phyloP scores from a whole-genome alignment of 2,113 vertebrate species.

The Callionymus lyra region DNA sequence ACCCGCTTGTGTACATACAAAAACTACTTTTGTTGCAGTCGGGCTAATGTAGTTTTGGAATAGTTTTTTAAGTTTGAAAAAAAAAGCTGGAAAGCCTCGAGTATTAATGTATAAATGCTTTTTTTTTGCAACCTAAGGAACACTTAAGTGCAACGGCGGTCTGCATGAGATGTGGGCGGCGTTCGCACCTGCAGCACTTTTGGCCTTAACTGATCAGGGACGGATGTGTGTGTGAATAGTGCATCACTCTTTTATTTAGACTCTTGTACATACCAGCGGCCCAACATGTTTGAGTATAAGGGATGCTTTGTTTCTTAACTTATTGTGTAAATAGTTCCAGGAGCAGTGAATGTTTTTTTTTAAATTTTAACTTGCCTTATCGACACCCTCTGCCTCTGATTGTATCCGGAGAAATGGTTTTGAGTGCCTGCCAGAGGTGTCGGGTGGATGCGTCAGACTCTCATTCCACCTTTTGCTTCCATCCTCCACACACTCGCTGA shows the following conservation, averaged over 20 bases:
- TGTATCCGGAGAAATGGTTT: slow-evolving; percentile 24
- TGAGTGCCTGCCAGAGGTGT: neutral
- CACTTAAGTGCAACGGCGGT: slow-evolving; percentile 49
- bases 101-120: slow-evolving; percentile 31
- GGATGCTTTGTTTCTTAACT: slow-evolving; percentile 33
- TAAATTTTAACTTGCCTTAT: slow-evolving; percentile 60
- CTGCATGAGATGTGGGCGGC: slow-evolving; percentile 31
- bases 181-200: slow-evolving; percentile 45
- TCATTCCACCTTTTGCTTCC: slow-evolving; percentile 8
- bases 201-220: slow-evolving; percentile 74
- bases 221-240: slow-evolving; percentile 58
- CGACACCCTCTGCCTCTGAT: slow-evolving; percentile 49
- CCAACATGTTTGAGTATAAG: neutral
- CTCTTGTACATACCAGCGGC: slow-evolving; percentile 46
- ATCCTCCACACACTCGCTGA: slow-evolving; percentile 32
- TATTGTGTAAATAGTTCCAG: neutral
- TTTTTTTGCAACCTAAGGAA: slow-evolving; percentile 50
- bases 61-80: slow-evolving; percentile 42
- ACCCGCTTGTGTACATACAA: slow-evolving; percentile 34
- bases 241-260: slow-evolving; percentile 42
- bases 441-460: neutral
- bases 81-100: slow-evolving; percentile 33
- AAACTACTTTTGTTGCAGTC: slow-evolving; percentile 13
- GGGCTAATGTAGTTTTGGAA: slow-evolving; percentile 48
- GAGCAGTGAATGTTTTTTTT: slow-evolving; percentile 19